Evolutionary conservation across 2,113 vertebrate species (phyloP).

Genomic region (Pseudorasbora parva): DNA sequence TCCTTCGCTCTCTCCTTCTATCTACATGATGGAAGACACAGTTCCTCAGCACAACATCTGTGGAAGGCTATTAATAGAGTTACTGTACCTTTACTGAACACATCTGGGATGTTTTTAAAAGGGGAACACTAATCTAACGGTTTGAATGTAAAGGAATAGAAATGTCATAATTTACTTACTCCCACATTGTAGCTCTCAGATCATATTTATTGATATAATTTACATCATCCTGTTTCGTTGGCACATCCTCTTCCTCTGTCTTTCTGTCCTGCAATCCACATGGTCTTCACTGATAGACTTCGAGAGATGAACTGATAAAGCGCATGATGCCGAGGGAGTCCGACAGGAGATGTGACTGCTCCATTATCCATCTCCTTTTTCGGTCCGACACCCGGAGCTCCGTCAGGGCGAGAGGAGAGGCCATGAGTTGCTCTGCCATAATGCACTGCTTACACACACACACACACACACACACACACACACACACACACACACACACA

Average conservation of each 20-base stretch:
- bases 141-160: too few relatives aligned
- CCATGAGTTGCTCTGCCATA: slow-evolving; percentile 30
- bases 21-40: slow-evolving; percentile 54
- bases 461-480: not conserved
- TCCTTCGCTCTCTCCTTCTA: slow-evolving; percentile 45
- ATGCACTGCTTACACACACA: not conserved
- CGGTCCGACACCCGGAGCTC: slow-evolving; percentile 55
- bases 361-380: slow-evolving; percentile 74
- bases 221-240: not conserved
- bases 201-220: not conserved
- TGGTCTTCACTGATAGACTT: not conserved
- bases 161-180: not conserved
- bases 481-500: not conserved
- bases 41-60: slow-evolving; percentile 54
- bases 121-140: too few relatives aligned
- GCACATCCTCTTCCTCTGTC: slow-evolving; percentile 57
- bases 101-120: too few relatives aligned
- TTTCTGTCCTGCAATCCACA: slow-evolving; percentile 5
- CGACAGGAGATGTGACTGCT: slow-evolving; percentile 58
- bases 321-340: not conserved
- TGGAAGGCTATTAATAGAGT: slow-evolving; percentile 44
- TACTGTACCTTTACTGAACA: not conserved
- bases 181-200: not conserved
- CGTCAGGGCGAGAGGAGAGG: slow-evolving; percentile 42
- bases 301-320: not conserved